Conservation (phyloP, 1,140 invertebrate genomes). For the Nebria ingens region DNA sequence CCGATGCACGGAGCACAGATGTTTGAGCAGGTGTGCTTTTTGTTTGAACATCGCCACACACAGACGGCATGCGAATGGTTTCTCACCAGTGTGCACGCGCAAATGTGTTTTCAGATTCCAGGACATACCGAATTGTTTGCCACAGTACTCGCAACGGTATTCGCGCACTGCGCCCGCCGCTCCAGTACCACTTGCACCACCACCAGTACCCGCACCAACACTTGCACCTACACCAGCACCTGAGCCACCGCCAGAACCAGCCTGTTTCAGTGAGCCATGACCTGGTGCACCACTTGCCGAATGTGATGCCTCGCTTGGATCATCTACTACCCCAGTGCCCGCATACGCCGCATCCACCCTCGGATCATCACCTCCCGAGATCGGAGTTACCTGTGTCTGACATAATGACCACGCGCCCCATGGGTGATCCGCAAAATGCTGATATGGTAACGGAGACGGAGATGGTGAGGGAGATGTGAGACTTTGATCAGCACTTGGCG, state of each 20-base stretch:
- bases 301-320: neutral
- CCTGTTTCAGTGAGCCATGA: slow-evolving; percentile 6
- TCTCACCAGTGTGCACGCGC: slow-evolving; percentile 75
- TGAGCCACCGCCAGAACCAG: no score
- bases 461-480: slow-evolving; percentile 36
- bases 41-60: slow-evolving; percentile 85
- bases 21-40: slow-evolving; percentile 74
- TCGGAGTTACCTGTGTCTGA: slow-evolving; percentile 45
- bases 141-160: slow-evolving; percentile 76
- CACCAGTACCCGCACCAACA: slow-evolving; percentile 18
- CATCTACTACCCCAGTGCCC: neutral
- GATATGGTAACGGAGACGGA: slow-evolving; percentile 25
- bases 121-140: slow-evolving; percentile 81
- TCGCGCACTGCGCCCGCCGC: slow-evolving; percentile 58
- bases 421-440: slow-evolving; percentile 32
- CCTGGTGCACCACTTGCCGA: slow-evolving; percentile 9
- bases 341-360: slow-evolving; percentile 39
- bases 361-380: slow-evolving; percentile 24
- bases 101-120: slow-evolving; percentile 82
- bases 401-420: slow-evolving; percentile 62
- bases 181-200: slow-evolving; percentile 12
- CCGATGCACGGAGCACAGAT: slow-evolving; percentile 75
- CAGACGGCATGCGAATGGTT: slow-evolving; percentile 74
- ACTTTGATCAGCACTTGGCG: slow-evolving; percentile 53
- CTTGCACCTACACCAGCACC: neutral